Base-by-base conservation (phyloP, 1,140 invertebrate species). In the Antheraea mylitta region DNA sequence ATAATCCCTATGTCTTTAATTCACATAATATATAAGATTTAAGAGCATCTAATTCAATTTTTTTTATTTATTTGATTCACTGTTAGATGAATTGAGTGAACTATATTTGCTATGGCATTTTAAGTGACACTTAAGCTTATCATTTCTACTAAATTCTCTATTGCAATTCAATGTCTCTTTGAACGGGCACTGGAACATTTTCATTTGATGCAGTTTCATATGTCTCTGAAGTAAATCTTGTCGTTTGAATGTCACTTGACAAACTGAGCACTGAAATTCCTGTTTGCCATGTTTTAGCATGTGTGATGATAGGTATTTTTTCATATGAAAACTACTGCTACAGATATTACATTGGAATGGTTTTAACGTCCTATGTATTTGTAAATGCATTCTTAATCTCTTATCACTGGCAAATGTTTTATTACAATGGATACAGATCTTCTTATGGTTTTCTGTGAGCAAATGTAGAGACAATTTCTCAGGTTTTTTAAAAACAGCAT, bases 221-320 rank as follows among this genome's bases (percentile, higher is more conserved):
- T 96, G 96, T 13, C 96, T 91, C 53, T 94, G 94, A 0, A 96
- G 87, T 60, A 96, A 94, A 82, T 96, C 96, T 89, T 94, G 94
- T 42, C 96, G 92, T 76, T 95, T 95, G 78, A 96, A 96, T 66
- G 93, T 87, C 7, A 93, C 74, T 75, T 91, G 91, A 68, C 93
- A 89, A 74, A 93, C 85, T 22, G 86, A 74, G 79, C 93, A 94
- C 10, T 76, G 72, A 76, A 90, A 95, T 58, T 94, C 94, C 70
- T 94, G 94, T 16, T 95, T 93, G 22, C 93, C 95, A 81, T 96
- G 95, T 64, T 94, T 95, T 18, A 95, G 81, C 74, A 94, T 92
- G 82, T 96, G 95, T 72, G 94, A 93, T 60, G 94, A 93, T 36
- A 94, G 89, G 81, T 96, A 96, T 75, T 95, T 94, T 73, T 96